Conservation (phyloP, 2,113 vertebrate species). For the Verasper variegatus region DNA sequence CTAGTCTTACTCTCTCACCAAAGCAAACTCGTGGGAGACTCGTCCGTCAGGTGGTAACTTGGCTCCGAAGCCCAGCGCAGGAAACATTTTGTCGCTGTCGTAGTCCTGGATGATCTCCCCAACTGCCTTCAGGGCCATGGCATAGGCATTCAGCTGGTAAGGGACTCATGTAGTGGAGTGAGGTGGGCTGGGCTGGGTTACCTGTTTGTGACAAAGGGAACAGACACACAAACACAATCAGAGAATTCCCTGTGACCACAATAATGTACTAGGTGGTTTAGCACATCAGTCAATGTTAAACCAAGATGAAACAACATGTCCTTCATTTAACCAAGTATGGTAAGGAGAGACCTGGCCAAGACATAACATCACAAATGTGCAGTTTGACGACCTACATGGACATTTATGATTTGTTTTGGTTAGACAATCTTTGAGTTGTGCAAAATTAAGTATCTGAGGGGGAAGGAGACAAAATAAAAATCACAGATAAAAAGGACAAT, state of each 20-base stretch:
- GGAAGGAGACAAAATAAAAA: no score
- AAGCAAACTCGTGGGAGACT: conserved; percentile 96
- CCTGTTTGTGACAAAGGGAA: conserved; percentile 80
- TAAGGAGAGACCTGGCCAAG: no score
- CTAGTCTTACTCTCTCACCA: conserved; percentile 82
- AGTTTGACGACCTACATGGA: no score
- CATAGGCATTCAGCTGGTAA: conserved; percentile 97
- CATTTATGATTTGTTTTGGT: no score
- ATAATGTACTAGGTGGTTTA: neutral
- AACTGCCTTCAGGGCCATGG: conserved; percentile 95
- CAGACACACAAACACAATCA: neutral
- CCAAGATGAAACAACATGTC: neutral
- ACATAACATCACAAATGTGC: no score
- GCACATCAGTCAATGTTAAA: neutral
- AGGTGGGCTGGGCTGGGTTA: conserved; percentile 96
- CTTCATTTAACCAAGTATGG: no score
- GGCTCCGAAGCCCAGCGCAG: conserved; percentile 96
- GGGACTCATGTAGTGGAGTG: conserved; percentile 97
- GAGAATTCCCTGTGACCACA: neutral
- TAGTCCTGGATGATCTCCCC: conserved; percentile 99
- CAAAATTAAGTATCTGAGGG: no score
- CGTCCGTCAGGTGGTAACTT: conserved; percentile 96
- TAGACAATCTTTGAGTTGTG: no score
- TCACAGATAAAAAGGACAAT: no score
- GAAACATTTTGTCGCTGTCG: conserved; percentile 99